Evolutionary conservation across 2,888 invertebrate species (phyloP), one percentile per base, ranked within the genome.

Genomic region (Sipha maydis): DNA sequence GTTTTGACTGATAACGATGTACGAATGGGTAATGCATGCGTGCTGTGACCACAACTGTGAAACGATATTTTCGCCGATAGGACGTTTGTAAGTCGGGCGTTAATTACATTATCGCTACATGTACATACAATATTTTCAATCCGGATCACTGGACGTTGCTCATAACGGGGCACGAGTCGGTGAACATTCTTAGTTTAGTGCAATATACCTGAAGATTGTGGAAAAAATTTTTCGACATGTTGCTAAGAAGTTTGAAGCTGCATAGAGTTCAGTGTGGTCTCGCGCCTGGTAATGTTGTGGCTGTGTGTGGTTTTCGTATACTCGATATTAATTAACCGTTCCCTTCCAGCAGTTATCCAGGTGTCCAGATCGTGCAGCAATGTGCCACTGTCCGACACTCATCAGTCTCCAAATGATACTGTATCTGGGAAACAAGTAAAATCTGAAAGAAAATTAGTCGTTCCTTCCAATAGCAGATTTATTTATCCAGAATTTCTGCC

Each of bases 401-500:
- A 86, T 19, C 86, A 86, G n/a, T 38, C 71, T 14, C 41, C 82
- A 17, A 31, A 82, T 31, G 67, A 75, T 31, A 7, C 75, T 75
- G 9, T 19, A 11, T 75, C 80, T 31, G 82, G 1, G 11, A 88
- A 88, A 82, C 80, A 80, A 82, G 17, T 75, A 48, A 88, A 88
- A 80, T 67, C 75, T 19, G 88, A 88, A 34, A 82, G 88, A 8
- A 88, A 88, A 67, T 88, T 82, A 19, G 82, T 88, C 48, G 48
- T 88, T 1, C 88, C 88, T 0, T 25, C 80, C 21, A 88, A 88
- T 34, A 80, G 61, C 21, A 88, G 88, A 88, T 82, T 34, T 82
- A 38, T 88, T 28, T 98, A 97, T 92, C 97, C 97, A 0, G 99
- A 99, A 92, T 98, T 99, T 93, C 92, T 99, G 85, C 98, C 99